Conservation (phyloP, 1,140 invertebrate genomes). For the Brachionus rotundiformis region DNA sequence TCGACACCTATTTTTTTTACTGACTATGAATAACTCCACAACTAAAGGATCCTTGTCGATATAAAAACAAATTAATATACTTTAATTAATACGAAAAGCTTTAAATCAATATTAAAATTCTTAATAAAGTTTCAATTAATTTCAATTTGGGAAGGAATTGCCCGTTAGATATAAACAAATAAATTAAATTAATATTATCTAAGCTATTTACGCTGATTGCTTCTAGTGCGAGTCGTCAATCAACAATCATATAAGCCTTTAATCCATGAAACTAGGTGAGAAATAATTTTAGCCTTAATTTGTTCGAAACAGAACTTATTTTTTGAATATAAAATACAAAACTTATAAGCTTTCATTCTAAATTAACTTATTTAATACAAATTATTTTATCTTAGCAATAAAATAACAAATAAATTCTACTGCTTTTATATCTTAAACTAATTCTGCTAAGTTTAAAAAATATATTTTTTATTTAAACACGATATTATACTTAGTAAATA, state of each 20-base stretch:
- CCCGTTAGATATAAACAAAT: too few species aligned
- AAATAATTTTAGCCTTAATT: not conserved
- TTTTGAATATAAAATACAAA: not conserved
- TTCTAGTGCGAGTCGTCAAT: not conserved
- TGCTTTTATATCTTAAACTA: not conserved
- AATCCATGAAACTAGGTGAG: not conserved
- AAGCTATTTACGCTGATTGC: too few species aligned
- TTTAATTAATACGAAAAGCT: too few species aligned
- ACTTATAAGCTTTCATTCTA: not conserved
- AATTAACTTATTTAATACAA: not conserved
- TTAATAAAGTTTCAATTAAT: too few species aligned
- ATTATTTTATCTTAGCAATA: not conserved
- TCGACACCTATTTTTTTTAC: too few species aligned
- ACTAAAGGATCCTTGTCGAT: too few species aligned
- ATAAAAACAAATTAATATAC: too few species aligned
- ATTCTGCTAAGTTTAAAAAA: too few species aligned
- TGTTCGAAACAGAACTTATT: not conserved
- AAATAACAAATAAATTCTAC: not conserved
- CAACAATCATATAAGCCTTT: not conserved
- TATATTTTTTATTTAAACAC: not conserved
- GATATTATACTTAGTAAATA: not conserved
- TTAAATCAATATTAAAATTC: too few species aligned
- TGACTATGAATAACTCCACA: too few species aligned
- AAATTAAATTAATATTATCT: not conserved
- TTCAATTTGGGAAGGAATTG: too few species aligned